Conservation (phyloP, 2,888 invertebrate species). For the Rosalia funebris region DNA sequence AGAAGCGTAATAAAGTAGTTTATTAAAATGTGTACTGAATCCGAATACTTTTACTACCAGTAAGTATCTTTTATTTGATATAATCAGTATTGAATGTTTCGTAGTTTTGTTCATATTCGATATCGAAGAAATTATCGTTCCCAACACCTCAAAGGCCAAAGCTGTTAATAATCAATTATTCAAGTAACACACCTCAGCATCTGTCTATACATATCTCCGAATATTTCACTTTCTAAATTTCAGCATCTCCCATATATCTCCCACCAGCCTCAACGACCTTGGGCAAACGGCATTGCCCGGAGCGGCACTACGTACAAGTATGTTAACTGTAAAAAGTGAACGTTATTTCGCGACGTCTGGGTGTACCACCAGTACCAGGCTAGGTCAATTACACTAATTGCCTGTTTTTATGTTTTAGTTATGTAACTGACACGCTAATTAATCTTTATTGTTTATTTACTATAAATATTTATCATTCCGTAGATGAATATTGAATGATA, state of each 20-base stretch:
- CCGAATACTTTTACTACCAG: too few species aligned
- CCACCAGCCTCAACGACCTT: slow-evolving; percentile 13
- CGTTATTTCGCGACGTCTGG: slow-evolving; percentile 7
- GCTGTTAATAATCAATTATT: too few species aligned
- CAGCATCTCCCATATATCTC: slow-evolving; percentile 1
- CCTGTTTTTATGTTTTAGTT: slow-evolving; percentile 1
- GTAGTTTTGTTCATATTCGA: too few species aligned
- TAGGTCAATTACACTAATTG: slow-evolving; percentile 18
- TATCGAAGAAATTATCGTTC: too few species aligned
- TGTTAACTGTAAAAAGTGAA: slow-evolving; percentile 24
- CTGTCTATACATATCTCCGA: neutral
- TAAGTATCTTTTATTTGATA: too few species aligned
- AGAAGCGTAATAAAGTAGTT: too few species aligned
- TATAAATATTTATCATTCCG: slow-evolving; percentile 3
- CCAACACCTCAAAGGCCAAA: too few species aligned
- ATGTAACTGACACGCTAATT: slow-evolving; percentile 6
- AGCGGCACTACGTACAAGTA: neutral
- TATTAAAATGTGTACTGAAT: too few species aligned
- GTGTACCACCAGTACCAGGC: neutral
- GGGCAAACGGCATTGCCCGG: slow-evolving; percentile 22
- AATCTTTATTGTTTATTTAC: slow-evolving; percentile 6
- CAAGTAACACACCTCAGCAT: neutral
- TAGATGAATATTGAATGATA: neutral
- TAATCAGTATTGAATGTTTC: too few species aligned
- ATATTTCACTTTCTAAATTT: slow-evolving; percentile 20